Percentiles rank a stretch among this genome's conserved stretches.
phyloP scores from a whole-genome alignment of 2,113 vertebrate genomes.

The Uropsilus gracilis region DNA sequence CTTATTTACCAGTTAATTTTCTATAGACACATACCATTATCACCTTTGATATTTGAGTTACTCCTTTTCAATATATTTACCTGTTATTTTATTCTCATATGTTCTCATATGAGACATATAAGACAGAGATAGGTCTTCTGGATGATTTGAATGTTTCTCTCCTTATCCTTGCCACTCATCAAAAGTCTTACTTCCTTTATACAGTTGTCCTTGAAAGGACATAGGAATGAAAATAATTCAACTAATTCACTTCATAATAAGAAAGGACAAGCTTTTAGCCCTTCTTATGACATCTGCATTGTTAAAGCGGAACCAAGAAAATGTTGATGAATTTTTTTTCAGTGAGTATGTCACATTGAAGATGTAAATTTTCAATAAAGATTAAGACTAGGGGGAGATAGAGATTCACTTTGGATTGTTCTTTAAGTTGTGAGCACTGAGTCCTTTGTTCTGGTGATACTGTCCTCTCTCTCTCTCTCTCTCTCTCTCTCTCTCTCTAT shows the following conservation, averaged over 20 bases:
- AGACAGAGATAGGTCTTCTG: too few species aligned
- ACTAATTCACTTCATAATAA: neutral
- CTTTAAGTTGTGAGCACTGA: neutral
- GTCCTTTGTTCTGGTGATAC: too few species aligned
- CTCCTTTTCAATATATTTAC: too few species aligned
- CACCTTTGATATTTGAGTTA: neutral
- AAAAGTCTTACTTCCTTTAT: neutral
- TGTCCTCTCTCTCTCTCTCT: too few species aligned
- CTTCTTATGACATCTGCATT: neutral
- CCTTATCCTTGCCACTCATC: neutral
- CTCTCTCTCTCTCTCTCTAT: too few species aligned
- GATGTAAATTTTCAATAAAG: neutral
- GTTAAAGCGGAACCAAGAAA: neutral
- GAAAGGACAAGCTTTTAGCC: neutral
- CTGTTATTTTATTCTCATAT: neutral
- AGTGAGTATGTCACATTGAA: neutral
- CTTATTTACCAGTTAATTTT: neutral
- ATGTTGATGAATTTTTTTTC: neutral
- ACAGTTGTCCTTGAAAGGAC: neutral
- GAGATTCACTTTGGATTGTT: neutral
- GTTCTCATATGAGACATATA: too few species aligned
- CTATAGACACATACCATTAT: neutral
- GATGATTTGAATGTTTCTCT: neutral
- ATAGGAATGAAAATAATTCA: conserved; percentile 6
- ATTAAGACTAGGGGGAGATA: neutral